These are phyloP conservation scores for Smutsia temminckii DNA, from an alignment of 2,797 vertebrate genomes.

Conservation along the genomic window DNA sequence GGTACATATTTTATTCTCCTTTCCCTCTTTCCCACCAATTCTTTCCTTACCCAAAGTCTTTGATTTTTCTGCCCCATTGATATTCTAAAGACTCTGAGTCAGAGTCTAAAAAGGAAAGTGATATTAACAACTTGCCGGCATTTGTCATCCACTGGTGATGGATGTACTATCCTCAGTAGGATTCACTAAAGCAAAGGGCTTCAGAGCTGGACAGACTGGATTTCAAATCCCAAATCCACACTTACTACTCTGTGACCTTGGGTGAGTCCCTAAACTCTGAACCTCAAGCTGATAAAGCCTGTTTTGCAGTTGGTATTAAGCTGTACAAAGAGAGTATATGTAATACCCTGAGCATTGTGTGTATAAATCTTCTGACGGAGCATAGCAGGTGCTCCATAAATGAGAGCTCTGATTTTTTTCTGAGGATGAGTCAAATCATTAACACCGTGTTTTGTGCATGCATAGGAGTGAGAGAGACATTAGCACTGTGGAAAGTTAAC, in stretches of 20 bases:
- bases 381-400: not conserved
- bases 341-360: no score
- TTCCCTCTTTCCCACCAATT: not conserved
- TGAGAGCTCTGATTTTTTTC: not conserved
- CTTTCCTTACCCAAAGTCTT: not conserved
- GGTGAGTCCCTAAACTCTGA: not conserved
- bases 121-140: not conserved
- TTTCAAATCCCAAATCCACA: not conserved
- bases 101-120: not conserved
- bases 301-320: not conserved
- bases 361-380: not conserved
- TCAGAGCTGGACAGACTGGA: not conserved
- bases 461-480: rapidly evolving
- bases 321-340: not conserved
- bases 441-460: rapidly evolving
- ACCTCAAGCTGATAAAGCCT: not conserved
- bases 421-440: not conserved
- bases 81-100: not conserved
- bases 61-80: not conserved
- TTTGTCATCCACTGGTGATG: not conserved
- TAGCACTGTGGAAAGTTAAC: no score
- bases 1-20: not conserved
- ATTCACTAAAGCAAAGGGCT: not conserved
- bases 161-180: not conserved
- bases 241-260: not conserved